Conservation (phyloP, 92 coral and sea anemone genomes). For the Hydrozoanthus gracilis region DNA sequence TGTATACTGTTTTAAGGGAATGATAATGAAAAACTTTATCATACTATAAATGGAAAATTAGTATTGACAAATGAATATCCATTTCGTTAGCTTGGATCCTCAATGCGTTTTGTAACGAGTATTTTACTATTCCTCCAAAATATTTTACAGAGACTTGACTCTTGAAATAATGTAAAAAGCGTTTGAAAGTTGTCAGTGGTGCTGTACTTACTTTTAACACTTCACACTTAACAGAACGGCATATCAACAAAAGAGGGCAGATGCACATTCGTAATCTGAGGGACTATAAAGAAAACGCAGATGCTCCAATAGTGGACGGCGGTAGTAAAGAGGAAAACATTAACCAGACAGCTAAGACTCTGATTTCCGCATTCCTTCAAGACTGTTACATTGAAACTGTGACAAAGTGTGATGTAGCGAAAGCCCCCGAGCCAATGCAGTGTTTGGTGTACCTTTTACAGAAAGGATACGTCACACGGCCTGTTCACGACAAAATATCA, state of each 20-base stretch:
- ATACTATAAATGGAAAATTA: too few relatives aligned
- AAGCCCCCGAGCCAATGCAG: background rate
- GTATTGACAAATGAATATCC: too few relatives aligned
- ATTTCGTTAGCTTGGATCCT: too few relatives aligned
- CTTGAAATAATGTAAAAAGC: too few relatives aligned
- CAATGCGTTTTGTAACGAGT: too few relatives aligned
- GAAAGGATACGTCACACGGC: too few relatives aligned
- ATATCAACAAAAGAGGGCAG: background rate
- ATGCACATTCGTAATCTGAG: background rate
- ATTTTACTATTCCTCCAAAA: too few relatives aligned
- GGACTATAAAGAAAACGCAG: background rate
- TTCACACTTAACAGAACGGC: background rate
- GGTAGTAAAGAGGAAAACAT: background rate
- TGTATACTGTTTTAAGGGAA: too few relatives aligned
- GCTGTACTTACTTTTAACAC: too few relatives aligned
- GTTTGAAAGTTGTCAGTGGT: too few relatives aligned
- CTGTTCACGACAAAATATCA: background rate
- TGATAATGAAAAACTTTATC: too few relatives aligned
- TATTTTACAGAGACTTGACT: too few relatives aligned
- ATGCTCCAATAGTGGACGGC: background rate
- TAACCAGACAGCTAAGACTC: background rate
- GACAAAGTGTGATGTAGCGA: background rate
- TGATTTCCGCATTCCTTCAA: background rate
- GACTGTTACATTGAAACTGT: slow-evolving; percentile 4
- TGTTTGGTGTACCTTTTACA: background rate